Conservation (phyloP, 2,797 vertebrate genomes). For the Sebastes ruberrimus region DNA sequence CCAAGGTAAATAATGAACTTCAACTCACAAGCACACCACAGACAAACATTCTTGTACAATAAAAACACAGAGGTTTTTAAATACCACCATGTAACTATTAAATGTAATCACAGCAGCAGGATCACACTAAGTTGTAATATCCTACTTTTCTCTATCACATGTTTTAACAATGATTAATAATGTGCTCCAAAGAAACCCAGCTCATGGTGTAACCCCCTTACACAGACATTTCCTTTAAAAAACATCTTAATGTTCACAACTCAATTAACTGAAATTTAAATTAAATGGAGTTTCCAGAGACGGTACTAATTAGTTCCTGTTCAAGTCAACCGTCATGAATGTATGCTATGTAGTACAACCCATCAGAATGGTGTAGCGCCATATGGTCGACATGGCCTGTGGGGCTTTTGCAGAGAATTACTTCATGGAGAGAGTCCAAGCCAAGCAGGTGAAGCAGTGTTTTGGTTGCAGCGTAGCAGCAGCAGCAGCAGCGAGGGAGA, state of each 20-base stretch:
- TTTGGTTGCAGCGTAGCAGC: conserved; percentile 29
- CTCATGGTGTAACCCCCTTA: conserved; percentile 1
- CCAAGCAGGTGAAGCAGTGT: conserved; percentile 60
- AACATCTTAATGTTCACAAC: conserved; percentile 47
- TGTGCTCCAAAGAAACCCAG: conserved; percentile 18
- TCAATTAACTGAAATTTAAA: conserved; percentile 64
- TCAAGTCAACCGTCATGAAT: conserved; percentile 60
- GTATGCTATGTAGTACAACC: conserved; percentile 66
- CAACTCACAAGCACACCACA: background rate
- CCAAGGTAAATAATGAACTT: conserved; percentile 42
- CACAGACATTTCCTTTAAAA: conserved; percentile 37
- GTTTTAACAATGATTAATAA: conserved; percentile 43
- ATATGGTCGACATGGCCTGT: conserved; percentile 75
- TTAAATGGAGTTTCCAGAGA: conserved; percentile 62
- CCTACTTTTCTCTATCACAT: conserved; percentile 21
- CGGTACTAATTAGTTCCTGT: conserved; percentile 69
- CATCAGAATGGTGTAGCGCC: conserved; percentile 57
- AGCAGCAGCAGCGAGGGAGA: background rate
- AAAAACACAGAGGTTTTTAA: background rate
- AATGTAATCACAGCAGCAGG: conserved; percentile 10
- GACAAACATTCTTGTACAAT: background rate
- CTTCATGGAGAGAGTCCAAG: conserved; percentile 57
- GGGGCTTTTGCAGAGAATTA: conserved; percentile 62
- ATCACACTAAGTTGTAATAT: conserved; percentile 11
- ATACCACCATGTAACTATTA: background rate